Percentiles rank a stretch among this genome's conserved stretches.
These are phyloP conservation scores for Sitobion miscanthi DNA, from an alignment of 1,140 invertebrate species.

Conservation along the genomic window DNA sequence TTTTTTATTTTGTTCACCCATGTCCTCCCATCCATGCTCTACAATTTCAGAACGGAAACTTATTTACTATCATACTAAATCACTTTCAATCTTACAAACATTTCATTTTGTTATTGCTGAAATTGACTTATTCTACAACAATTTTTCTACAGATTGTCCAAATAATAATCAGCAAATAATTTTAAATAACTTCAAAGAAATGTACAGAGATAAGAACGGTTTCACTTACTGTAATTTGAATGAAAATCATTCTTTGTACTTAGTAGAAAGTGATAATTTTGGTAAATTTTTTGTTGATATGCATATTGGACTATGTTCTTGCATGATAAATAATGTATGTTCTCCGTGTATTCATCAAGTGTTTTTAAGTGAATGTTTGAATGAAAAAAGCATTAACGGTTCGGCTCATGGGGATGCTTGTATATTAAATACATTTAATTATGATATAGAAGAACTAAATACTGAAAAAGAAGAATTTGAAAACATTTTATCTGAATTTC, in stretches of 20 bases:
- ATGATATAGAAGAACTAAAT: background rate
- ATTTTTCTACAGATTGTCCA: background rate
- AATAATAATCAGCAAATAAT: slow-evolving; percentile 20
- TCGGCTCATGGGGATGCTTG: background rate
- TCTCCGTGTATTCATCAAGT: background rate
- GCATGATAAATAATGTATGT: background rate
- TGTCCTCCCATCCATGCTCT: background rate
- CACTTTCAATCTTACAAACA: background rate
- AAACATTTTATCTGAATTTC: slow-evolving; percentile 18
- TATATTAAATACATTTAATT: background rate
- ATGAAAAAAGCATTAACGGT: background rate
- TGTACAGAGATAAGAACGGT: background rate
- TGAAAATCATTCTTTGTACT: background rate
- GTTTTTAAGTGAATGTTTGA: background rate
- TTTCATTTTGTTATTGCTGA: slow-evolving; percentile 34
- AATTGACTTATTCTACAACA: background rate
- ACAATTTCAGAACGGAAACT: slow-evolving; percentile 25
- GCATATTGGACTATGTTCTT: slow-evolving; percentile 29
- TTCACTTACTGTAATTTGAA: background rate
- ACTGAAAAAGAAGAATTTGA: slow-evolving; percentile 12
- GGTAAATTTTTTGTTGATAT: slow-evolving; percentile 29
- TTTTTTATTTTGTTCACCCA: background rate
- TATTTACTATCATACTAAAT: slow-evolving; percentile 27
- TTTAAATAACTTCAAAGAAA: background rate
- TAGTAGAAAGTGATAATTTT: background rate